Evolutionary conservation across 2,797 vertebrate genomes (phyloP).

Genomic region (Eremophila alpestris): DNA sequence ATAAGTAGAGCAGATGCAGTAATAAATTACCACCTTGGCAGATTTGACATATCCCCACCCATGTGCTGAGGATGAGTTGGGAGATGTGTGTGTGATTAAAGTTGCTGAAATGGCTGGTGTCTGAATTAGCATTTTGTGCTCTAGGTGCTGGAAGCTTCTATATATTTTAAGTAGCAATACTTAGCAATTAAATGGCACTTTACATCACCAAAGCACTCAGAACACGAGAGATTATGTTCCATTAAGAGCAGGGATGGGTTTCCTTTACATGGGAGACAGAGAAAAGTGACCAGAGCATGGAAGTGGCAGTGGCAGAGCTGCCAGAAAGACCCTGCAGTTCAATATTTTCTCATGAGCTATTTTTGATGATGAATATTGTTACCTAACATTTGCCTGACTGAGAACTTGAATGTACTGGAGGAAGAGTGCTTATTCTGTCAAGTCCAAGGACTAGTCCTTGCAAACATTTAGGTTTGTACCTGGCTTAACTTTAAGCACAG

Average conservation of each 20-base stretch:
- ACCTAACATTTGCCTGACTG: not conserved
- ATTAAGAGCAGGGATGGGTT: not conserved
- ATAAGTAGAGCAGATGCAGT: conserved; percentile 7
- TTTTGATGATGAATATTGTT: not conserved
- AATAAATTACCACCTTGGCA: conserved; percentile 28
- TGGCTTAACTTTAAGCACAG: not conserved
- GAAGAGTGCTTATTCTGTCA: not conserved
- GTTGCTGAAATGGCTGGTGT: not conserved
- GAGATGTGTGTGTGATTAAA: conserved; percentile 37
- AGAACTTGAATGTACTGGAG: not conserved
- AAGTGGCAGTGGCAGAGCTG: not conserved
- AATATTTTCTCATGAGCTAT: not conserved
- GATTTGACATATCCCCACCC: conserved; percentile 20
- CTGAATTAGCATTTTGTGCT: conserved; percentile 34
- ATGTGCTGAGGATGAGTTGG: conserved; percentile 5
- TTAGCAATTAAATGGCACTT: conserved; percentile 30
- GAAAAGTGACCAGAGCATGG: not conserved
- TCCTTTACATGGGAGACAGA: not conserved
- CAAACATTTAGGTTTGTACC: not conserved
- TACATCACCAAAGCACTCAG: not conserved
- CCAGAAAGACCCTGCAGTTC: not conserved
- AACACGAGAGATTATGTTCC: not conserved
- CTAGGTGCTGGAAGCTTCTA: not conserved
- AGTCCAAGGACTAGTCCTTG: not conserved
- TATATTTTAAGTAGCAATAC: not conserved